Conservation (phyloP, 30 jellyfish, hydroid and myxozoan species). For the Sanderia malayensis region DNA sequence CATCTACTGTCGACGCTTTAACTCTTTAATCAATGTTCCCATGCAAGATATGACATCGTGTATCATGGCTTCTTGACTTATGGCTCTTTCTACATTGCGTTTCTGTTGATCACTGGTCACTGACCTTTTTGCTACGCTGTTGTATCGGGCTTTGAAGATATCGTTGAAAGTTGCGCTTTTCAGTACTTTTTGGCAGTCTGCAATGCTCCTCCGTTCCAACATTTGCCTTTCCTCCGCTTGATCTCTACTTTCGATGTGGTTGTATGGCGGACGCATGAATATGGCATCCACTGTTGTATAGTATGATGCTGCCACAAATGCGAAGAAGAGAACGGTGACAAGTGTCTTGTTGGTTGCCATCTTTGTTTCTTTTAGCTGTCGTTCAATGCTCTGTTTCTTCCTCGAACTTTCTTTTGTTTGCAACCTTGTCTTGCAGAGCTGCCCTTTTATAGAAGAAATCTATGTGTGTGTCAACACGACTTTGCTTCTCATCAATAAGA, state of each 20-base stretch:
- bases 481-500: too few species aligned
- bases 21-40: background rate
- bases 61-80: background rate
- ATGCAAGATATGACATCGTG: background rate
- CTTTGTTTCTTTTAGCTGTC: background rate
- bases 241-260: background rate
- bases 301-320: background rate
- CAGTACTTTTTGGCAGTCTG: background rate
- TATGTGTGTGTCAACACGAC: too few species aligned
- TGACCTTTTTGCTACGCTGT: background rate
- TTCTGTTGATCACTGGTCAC: background rate
- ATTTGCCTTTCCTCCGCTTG: background rate
- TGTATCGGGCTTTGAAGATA: background rate
- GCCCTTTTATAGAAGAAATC: too few species aligned
- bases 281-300: background rate
- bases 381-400: too few species aligned
- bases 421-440: too few species aligned
- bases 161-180: background rate
- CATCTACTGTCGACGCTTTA: background rate
- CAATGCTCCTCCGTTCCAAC: background rate
- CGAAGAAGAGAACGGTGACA: background rate
- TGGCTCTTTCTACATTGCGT: background rate
- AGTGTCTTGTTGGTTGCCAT: background rate
- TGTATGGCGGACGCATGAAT: constrained; percentile 7
- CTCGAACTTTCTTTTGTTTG: too few species aligned